These are phyloP conservation scores for Eulacestoma nigropectus DNA, from an alignment of 2,113 vertebrate genomes.

Conservation along the genomic window DNA sequence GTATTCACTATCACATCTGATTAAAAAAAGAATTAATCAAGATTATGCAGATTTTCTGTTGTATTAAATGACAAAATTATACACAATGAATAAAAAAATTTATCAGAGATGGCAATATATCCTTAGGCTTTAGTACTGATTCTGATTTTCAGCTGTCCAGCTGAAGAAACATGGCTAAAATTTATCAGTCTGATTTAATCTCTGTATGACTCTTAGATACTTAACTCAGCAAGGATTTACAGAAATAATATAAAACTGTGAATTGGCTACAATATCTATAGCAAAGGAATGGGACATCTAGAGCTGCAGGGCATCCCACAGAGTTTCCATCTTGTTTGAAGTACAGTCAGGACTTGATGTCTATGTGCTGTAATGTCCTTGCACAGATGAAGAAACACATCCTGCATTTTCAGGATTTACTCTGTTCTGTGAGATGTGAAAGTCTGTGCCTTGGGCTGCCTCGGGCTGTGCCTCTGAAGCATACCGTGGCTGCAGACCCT, in stretches of 20 bases:
- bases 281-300: background rate
- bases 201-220: background rate
- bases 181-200: background rate
- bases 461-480: background rate
- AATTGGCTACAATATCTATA: background rate
- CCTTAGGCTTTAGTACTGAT: background rate
- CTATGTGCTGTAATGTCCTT: fast-evolving
- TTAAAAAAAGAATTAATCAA: background rate
- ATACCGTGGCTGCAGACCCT: background rate
- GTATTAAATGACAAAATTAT: background rate
- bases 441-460: background rate
- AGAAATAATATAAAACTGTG: background rate
- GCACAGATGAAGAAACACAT: background rate
- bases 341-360: background rate
- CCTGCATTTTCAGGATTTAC: background rate
- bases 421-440: background rate
- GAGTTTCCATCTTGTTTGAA: background rate
- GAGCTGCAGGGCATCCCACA: background rate
- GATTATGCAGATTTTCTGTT: background rate
- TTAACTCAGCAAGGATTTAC: background rate
- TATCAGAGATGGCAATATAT: background rate
- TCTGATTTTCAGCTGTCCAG: background rate
- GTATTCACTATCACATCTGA: background rate
- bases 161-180: background rate
- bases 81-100: background rate